Evolutionary conservation across 2,888 invertebrate genomes (phyloP).

Genomic region (Liodrosophila aerea): DNA sequence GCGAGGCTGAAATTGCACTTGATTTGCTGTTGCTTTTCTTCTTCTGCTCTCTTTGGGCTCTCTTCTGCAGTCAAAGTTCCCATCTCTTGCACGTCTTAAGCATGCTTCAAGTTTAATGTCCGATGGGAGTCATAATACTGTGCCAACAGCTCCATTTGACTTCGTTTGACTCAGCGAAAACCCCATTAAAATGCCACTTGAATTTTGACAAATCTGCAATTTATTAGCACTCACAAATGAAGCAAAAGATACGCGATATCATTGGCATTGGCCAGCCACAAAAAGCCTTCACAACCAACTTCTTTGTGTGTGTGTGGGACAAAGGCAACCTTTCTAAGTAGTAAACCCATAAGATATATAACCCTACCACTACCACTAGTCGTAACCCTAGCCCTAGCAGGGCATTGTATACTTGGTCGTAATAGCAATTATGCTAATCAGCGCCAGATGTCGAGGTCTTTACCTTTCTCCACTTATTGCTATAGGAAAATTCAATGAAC

Average conservation of each 20-base stretch:
- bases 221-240: too few relatives aligned
- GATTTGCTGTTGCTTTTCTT: conserved; percentile 23
- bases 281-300: conserved; percentile 9
- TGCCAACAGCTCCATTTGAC: conserved; percentile 30
- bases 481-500: conserved; percentile 43
- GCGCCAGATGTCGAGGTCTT: conserved; percentile 42
- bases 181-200: conserved; percentile 8
- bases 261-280: conserved; percentile 14
- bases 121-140: conserved; percentile 43
- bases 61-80: conserved; percentile 52
- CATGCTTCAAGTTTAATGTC: conserved; percentile 63
- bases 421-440: conserved; percentile 71
- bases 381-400: conserved; percentile 28
- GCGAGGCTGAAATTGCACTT: conserved; percentile 62
- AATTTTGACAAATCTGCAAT: conserved; percentile 18
- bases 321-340: conserved; percentile 40
- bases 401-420: conserved; percentile 36
- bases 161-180: conserved; percentile 34
- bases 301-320: conserved; percentile 1
- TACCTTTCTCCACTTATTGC: conserved; percentile 54
- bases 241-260: conserved; percentile 1
- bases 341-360: background rate
- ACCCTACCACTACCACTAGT: conserved; percentile 2
- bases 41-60: conserved; percentile 37
- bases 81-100: conserved; percentile 56